Conservation (phyloP, 2,888 invertebrate genomes). For the Petrolisthes manimaculis region DNA sequence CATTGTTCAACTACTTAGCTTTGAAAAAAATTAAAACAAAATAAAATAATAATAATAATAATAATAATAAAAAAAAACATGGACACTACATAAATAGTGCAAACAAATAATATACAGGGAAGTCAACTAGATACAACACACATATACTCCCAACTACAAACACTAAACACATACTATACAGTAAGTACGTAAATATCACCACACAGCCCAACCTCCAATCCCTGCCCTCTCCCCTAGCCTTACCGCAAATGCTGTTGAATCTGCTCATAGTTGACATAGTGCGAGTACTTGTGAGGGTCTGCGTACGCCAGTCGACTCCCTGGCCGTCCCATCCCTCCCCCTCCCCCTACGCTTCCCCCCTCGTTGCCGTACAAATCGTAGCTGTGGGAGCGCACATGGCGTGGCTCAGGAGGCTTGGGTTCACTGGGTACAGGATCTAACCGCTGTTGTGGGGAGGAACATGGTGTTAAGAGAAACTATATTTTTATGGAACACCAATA, state of each 20-base stretch:
- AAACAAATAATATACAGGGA: too few relatives aligned
- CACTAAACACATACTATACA: too few relatives aligned
- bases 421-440: slow-evolving; percentile 57
- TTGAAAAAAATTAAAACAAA: too few relatives aligned
- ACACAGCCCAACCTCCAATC: too few relatives aligned
- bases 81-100: too few relatives aligned
- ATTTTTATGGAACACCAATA: too few relatives aligned
- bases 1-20: too few relatives aligned
- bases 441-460: slow-evolving; percentile 35
- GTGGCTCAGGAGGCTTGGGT: slow-evolving; percentile 47
- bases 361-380: slow-evolving; percentile 54
- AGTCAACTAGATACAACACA: too few relatives aligned
- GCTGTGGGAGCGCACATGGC: slow-evolving; percentile 58
- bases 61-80: too few relatives aligned
- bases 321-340: slow-evolving; percentile 30
- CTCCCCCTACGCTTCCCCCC: slow-evolving; percentile 1
- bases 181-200: too few relatives aligned
- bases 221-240: not conserved
- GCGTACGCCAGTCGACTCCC: slow-evolving; percentile 47
- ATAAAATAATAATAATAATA: too few relatives aligned
- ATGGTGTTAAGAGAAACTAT: not conserved
- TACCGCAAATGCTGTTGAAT: slow-evolving; percentile 65
- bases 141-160: too few relatives aligned
- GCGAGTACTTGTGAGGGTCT: slow-evolving; percentile 58
- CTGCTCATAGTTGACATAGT: slow-evolving; percentile 65